These are phyloP conservation scores for Belgica antarctica DNA, from an alignment of 2,888 invertebrate genomes.

Conservation along the genomic window DNA sequence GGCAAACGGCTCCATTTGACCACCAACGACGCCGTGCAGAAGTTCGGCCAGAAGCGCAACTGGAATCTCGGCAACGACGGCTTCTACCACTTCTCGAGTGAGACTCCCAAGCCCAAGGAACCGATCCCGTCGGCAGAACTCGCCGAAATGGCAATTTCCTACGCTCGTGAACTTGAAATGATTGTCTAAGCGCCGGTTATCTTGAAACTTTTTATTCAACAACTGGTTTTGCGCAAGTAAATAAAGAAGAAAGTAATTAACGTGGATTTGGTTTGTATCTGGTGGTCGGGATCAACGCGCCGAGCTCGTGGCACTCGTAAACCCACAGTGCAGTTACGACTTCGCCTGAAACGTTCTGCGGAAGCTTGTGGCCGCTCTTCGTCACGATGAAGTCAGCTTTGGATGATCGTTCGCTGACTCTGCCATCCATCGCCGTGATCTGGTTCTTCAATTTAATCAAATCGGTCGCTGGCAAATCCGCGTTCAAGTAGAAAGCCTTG, in stretches of 20 bases:
- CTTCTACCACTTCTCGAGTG: conserved; percentile 77
- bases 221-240: neutral
- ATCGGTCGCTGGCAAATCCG: conserved; percentile 46
- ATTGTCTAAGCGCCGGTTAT: conserved; percentile 96
- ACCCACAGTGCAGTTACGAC: conserved; percentile 48
- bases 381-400: conserved; percentile 27
- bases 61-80: conserved; percentile 78
- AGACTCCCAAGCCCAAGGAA: conserved; percentile 72
- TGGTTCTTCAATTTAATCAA: conserved; percentile 46
- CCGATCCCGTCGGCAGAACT: conserved; percentile 85
- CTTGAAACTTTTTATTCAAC: neutral
- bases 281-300: conserved; percentile 47
- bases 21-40: conserved; percentile 71
- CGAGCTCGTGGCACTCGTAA: conserved; percentile 48
- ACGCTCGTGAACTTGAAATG: conserved; percentile 98
- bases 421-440: conserved; percentile 46
- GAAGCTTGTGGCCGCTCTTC: neutral
- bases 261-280: conserved; percentile 45
- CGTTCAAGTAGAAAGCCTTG: conserved; percentile 46
- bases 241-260: conserved; percentile 9
- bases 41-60: conserved; percentile 78
- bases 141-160: conserved; percentile 91
- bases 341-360: conserved; percentile 45
- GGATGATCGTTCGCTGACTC: neutral
- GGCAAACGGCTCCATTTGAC: conserved; percentile 83